These are phyloP conservation scores for Periplaneta americana DNA, from an alignment of 1,140 invertebrate genomes.

Conservation along the genomic window DNA sequence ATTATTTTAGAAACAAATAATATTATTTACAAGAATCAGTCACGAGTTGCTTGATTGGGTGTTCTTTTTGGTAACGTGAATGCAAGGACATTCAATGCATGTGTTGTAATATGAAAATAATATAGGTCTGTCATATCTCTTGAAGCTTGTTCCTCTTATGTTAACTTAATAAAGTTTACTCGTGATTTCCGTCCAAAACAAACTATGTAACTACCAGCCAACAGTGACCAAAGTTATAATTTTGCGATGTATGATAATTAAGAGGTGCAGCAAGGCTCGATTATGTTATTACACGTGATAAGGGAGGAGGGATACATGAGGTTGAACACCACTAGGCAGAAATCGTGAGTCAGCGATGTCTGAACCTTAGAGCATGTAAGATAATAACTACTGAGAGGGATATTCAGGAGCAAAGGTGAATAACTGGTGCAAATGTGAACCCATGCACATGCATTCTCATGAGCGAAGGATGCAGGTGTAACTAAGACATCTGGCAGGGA, in stretches of 20 bases:
- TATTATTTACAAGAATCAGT: not conserved
- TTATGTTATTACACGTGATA: too few species aligned
- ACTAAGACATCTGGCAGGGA: too few species aligned
- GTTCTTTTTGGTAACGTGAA: not conserved
- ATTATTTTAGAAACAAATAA: not conserved
- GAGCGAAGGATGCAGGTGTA: too few species aligned
- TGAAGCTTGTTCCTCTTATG: not conserved
- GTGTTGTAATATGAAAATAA: not conserved
- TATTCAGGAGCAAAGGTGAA: too few species aligned
- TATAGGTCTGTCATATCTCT: not conserved
- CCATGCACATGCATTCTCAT: too few species aligned
- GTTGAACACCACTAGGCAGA: too few species aligned
- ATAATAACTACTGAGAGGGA: too few species aligned
- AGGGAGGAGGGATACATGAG: too few species aligned
- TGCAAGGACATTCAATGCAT: not conserved
- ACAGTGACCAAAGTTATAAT: not conserved
- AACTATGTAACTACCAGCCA: not conserved
- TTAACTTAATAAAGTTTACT: not conserved
- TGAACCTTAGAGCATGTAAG: too few species aligned
- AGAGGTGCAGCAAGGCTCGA: too few species aligned
- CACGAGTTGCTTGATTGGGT: not conserved
- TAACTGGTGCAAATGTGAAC: too few species aligned
- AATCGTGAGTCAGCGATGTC: too few species aligned
- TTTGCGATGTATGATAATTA: not conserved
- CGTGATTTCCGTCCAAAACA: not conserved